phyloP scores from a whole-genome alignment of 2,113 vertebrate species.

The Urocynchramus pylzowi region DNA sequence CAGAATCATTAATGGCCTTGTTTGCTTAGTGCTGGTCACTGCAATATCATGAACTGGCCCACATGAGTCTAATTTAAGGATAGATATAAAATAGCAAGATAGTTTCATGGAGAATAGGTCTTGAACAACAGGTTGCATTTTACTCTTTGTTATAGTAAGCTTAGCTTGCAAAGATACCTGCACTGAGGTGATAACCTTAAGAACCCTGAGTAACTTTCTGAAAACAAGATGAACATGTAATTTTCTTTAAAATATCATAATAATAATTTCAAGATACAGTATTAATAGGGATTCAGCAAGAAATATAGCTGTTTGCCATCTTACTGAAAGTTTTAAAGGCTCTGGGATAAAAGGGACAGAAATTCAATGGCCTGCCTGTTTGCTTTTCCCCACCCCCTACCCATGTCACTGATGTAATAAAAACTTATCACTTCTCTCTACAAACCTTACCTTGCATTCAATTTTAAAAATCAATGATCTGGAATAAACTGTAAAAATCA shows the following conservation, averaged over 20 bases:
- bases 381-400: neutral
- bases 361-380: neutral
- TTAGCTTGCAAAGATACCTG: neutral
- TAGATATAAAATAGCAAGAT: neutral
- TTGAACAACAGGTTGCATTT: neutral
- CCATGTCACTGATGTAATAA: slow-evolving; percentile 8
- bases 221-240: neutral
- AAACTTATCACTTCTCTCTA: slow-evolving; percentile 23
- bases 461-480: slow-evolving; percentile 61
- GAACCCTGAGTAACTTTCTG: neutral
- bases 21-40: neutral
- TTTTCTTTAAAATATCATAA: neutral
- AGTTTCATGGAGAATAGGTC: neutral
- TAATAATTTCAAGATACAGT: neutral
- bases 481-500: slow-evolving; percentile 53
- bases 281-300: neutral
- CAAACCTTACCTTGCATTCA: slow-evolving; percentile 43
- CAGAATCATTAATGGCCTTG: neutral
- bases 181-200: neutral
- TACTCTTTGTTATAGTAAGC: neutral
- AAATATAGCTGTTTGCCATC: neutral
- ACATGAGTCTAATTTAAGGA: neutral
- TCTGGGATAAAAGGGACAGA: neutral
- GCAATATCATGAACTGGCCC: neutral
- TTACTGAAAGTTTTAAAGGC: neutral